Percentiles rank a stretch among this genome's conserved stretches.
Conservation (phyloP, 2,797 vertebrate genomes). For the Oryzias dopingdopingensis region DNA sequence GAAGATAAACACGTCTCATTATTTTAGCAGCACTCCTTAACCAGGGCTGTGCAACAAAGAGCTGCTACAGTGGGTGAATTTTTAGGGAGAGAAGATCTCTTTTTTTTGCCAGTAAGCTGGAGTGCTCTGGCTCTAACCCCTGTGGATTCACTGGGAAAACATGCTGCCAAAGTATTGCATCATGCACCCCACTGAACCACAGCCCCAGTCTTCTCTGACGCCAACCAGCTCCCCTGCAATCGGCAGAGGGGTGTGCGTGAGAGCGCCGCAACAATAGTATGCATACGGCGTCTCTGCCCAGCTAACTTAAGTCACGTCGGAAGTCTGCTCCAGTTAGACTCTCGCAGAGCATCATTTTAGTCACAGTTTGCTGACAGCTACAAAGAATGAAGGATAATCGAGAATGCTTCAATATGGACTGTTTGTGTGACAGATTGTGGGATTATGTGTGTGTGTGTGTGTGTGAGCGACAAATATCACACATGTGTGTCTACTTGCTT, state of each 20-base stretch:
- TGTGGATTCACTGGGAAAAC: constrained; percentile 66
- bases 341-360: constrained; percentile 67
- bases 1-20: constrained; percentile 44
- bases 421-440: constrained; percentile 59
- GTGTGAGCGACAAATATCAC: not conserved
- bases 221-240: constrained; percentile 46
- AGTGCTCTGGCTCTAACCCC: constrained; percentile 49
- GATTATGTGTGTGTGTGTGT: constrained; percentile 27
- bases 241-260: constrained; percentile 22
- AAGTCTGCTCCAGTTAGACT: constrained; percentile 59
- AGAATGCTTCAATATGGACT: constrained; percentile 66
- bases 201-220: constrained; percentile 53
- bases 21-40: constrained; percentile 23
- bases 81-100: constrained; percentile 42
- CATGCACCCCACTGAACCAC: constrained; percentile 66
- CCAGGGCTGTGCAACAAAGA: constrained; percentile 27
- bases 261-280: constrained; percentile 57
- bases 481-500: constrained; percentile 37
- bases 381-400: constrained; percentile 64
- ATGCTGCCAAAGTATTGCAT: constrained; percentile 71
- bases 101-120: constrained; percentile 30
- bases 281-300: constrained; percentile 48
- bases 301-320: constrained; percentile 63
- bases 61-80: constrained; percentile 20
- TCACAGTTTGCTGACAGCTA: constrained; percentile 68